Conservation (phyloP, 2,888 invertebrate genomes). For the Drosophila anomalata region DNA sequence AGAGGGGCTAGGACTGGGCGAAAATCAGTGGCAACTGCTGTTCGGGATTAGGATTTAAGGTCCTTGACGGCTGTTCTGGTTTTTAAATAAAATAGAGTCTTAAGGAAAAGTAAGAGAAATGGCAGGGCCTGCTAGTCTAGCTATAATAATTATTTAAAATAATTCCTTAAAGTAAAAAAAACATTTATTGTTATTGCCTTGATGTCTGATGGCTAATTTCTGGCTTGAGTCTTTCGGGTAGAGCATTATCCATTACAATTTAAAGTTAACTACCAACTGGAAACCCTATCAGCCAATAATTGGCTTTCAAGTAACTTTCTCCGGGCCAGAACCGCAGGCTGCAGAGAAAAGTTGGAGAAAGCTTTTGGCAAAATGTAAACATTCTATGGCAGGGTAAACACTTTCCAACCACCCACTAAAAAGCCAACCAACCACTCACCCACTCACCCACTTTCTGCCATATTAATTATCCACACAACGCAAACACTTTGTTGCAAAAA, state of each 20-base stretch:
- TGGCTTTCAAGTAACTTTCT: slow-evolving; percentile 36
- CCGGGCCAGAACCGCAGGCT: not conserved
- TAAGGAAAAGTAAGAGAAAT: not conserved
- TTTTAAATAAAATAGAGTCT: not conserved
- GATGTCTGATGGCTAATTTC: slow-evolving; percentile 1
- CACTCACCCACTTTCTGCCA: slow-evolving; percentile 26
- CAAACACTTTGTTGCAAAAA: slow-evolving; percentile 72
- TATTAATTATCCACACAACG: slow-evolving; percentile 71
- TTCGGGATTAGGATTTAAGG: slow-evolving; percentile 18
- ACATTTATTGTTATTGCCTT: too few relatives aligned
- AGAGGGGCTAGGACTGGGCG: not conserved
- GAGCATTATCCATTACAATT: slow-evolving; percentile 22
- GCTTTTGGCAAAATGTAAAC: slow-evolving; percentile 33
- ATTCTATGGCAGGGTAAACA: not conserved
- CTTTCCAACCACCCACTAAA: not conserved
- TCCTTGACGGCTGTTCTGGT: not conserved
- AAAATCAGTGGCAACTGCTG: slow-evolving; percentile 13
- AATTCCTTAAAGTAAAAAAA: not conserved
- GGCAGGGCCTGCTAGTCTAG: too few relatives aligned
- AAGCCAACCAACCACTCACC: not conserved
- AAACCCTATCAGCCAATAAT: slow-evolving; percentile 30
- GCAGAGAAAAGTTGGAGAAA: slow-evolving; percentile 24
- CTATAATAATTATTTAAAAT: not conserved
- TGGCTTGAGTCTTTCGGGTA: too few relatives aligned
- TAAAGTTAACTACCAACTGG: slow-evolving; percentile 1